These are phyloP conservation scores for Biston betularia DNA, from an alignment of 2,888 invertebrate genomes.

Conservation along the genomic window DNA sequence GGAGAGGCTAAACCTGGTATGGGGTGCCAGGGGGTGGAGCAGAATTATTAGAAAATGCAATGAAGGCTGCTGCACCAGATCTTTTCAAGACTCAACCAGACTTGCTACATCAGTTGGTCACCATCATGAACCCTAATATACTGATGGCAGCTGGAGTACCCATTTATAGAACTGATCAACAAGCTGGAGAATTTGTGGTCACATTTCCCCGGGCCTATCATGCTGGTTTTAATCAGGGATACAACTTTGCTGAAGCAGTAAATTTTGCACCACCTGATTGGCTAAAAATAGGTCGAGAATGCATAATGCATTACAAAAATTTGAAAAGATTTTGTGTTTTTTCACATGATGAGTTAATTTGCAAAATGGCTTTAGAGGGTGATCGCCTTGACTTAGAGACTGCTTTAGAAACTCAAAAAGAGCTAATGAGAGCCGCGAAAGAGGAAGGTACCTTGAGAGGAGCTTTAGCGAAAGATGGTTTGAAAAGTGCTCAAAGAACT, in stretches of 20 bases:
- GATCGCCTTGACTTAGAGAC: slow-evolving; percentile 88
- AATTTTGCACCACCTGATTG: slow-evolving; percentile 94
- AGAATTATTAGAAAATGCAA: slow-evolving; percentile 89
- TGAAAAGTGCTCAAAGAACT: slow-evolving; percentile 86
- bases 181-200: slow-evolving; percentile 93
- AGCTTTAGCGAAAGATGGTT: slow-evolving; percentile 77
- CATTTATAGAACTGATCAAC: slow-evolving; percentile 88
- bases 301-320: slow-evolving; percentile 89
- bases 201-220: slow-evolving; percentile 93
- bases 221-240: slow-evolving; percentile 93
- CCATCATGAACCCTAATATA: slow-evolving; percentile 92
- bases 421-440: slow-evolving; percentile 87
- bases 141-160: slow-evolving; percentile 88
- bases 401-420: slow-evolving; percentile 89
- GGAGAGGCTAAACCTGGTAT: slow-evolving; percentile 94
- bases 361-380: slow-evolving; percentile 90
- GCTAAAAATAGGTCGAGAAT: slow-evolving; percentile 90
- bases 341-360: slow-evolving; percentile 92
- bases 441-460: slow-evolving; percentile 75
- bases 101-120: slow-evolving; percentile 91
- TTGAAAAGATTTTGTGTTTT: slow-evolving; percentile 91
- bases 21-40: slow-evolving; percentile 91
- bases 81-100: slow-evolving; percentile 91
- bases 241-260: slow-evolving; percentile 94
- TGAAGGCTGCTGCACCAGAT: slow-evolving; percentile 90